Conservation (phyloP, 35 echinoderm and acorn worm genomes). For the Ptychodera flava region DNA sequence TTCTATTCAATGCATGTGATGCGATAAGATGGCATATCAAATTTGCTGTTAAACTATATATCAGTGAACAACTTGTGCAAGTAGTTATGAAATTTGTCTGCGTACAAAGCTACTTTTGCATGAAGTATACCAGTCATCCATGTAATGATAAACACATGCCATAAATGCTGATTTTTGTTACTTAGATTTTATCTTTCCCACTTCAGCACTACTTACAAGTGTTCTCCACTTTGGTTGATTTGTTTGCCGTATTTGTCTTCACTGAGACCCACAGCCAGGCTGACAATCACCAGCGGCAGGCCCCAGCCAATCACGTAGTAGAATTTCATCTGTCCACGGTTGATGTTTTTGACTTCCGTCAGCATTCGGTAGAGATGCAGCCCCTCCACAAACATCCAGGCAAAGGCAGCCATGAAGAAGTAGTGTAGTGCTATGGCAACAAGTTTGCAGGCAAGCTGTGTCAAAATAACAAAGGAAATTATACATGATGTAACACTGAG, state of each 20-base stretch:
- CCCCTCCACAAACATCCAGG: constrained; percentile 99
- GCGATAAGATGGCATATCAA: too few species aligned
- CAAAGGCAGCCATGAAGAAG: constrained; percentile 75
- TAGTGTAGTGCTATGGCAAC: constrained; percentile 89
- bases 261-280: constrained; percentile 81
- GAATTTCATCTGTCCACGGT: constrained; percentile 82
- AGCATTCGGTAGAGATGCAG: constrained; percentile 99
- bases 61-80: too few species aligned
- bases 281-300: constrained; percentile 76
- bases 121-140: too few species aligned
- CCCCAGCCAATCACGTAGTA: constrained; percentile 86
- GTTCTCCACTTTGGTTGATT: constrained; percentile 54
- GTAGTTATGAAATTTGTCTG: too few species aligned
- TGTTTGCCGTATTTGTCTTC: constrained; percentile 69
- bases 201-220: constrained; percentile 76
- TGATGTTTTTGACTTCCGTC: constrained; percentile 98
- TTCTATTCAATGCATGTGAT: too few species aligned
- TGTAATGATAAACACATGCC: too few species aligned
- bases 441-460: constrained; percentile 77
- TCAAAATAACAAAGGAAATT: too few species aligned
- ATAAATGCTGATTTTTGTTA: too few species aligned
- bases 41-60: too few species aligned
- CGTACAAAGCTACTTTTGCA: too few species aligned
- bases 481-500: too few species aligned
- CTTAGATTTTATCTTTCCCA: too few species aligned